Evolutionary conservation across 2,797 vertebrate genomes (phyloP).

Genomic region (Galago senegalensis): DNA sequence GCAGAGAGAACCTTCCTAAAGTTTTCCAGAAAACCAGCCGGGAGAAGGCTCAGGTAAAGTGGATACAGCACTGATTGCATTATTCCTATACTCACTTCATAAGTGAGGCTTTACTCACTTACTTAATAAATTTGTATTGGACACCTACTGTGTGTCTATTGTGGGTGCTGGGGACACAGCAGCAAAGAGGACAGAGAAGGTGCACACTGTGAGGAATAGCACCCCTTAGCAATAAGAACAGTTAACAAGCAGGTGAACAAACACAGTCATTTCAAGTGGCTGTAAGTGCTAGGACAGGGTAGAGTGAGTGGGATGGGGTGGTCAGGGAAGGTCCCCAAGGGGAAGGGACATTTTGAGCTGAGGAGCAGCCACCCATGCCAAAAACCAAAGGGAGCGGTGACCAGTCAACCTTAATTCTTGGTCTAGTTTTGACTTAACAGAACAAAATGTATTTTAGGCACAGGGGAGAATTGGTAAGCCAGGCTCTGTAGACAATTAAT

Average conservation of each 20-base stretch:
- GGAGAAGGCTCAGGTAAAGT: background rate
- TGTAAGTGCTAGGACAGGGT: background rate
- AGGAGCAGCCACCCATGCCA: background rate
- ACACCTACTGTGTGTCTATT: background rate
- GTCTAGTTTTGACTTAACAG: background rate
- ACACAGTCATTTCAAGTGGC: fast-evolving
- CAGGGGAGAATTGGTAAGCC: background rate
- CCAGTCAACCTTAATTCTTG: background rate
- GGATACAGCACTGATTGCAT: fast-evolving
- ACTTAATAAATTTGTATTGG: background rate
- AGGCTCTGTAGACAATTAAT: slow-evolving; percentile 15
- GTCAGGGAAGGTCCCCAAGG: background rate
- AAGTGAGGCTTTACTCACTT: background rate
- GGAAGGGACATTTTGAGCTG: background rate
- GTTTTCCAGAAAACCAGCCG: background rate
- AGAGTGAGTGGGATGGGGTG: background rate
- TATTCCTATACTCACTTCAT: background rate
- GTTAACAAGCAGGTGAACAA: background rate
- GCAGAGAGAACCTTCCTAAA: background rate
- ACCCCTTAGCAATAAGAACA: background rate
- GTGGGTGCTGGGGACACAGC: background rate
- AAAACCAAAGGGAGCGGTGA: background rate
- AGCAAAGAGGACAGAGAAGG: background rate
- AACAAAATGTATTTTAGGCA: background rate
- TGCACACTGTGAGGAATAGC: background rate